Evolutionary conservation across 2,888 invertebrate species (phyloP).

Genomic region (Drosophila prostipennis): DNA sequence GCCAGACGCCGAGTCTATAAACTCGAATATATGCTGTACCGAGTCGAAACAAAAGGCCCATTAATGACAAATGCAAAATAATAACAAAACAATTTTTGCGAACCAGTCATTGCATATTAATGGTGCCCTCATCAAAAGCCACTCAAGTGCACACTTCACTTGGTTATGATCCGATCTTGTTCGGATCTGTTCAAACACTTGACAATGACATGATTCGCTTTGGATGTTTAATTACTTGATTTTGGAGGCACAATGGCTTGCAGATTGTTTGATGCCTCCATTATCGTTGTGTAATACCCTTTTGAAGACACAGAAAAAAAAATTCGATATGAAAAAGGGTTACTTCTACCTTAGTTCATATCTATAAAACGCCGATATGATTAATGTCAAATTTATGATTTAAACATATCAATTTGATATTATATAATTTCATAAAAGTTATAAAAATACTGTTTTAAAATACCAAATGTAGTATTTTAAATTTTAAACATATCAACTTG

Average conservation of each 20-base stretch:
- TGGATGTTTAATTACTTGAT: conserved; percentile 16
- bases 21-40: conserved; percentile 38
- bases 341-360: no score
- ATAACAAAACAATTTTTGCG: conserved; percentile 38
- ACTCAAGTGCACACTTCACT: conserved; percentile 43
- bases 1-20: conserved; percentile 47
- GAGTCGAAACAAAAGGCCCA: conserved; percentile 61
- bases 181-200: conserved; percentile 26
- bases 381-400: no score
- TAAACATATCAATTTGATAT: no score
- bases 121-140: conserved; percentile 45
- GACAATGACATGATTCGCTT: conserved; percentile 30
- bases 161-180: conserved; percentile 28
- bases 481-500: no score
- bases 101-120: conserved; percentile 45
- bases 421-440: no score
- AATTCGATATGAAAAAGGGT: no score
- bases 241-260: conserved; percentile 9
- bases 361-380: no score
- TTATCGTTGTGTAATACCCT: neutral
- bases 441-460: no score
- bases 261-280: conserved; percentile 8
- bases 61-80: conserved; percentile 52
- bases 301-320: no score
- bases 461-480: no score